Conservation (phyloP, 23 tunicate species). For the Trididemnum nubilum region DNA sequence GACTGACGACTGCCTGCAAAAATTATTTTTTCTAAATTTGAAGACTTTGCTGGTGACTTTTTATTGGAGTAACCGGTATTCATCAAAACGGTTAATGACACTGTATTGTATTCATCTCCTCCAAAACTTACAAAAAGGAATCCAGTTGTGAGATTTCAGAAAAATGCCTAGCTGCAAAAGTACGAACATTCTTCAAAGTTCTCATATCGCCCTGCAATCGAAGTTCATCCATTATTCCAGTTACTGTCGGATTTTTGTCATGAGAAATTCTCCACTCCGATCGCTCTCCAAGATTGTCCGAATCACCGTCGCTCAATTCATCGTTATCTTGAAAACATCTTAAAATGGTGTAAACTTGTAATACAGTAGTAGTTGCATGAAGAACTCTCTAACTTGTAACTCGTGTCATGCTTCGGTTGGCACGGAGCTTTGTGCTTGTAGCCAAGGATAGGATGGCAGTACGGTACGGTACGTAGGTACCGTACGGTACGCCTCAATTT, state of each 20-base stretch:
- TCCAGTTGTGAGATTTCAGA: constrained; percentile 25
- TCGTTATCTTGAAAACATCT: no score
- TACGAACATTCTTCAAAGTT: constrained; percentile 43
- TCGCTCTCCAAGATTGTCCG: constrained; percentile 19
- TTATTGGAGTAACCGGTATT: background rate
- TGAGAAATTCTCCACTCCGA: constrained; percentile 1
- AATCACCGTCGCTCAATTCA: constrained; percentile 9
- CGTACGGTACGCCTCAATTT: no score
- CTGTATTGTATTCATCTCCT: background rate
- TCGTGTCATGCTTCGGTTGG: no score
- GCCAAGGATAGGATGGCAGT: no score
- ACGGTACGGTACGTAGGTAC: no score
- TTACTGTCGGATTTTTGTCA: constrained; percentile 50
- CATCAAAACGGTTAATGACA: background rate
- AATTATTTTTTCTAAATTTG: background rate
- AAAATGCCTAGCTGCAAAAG: constrained; percentile 78
- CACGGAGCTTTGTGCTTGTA: no score
- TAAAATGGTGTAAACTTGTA: no score
- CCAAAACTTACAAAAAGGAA: constrained; percentile 67
- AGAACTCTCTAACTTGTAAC: no score
- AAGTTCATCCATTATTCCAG: constrained; percentile 84
- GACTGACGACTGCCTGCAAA: constrained; percentile 60
- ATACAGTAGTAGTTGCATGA: no score
- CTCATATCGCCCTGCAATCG: constrained; percentile 78
- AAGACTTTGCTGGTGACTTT: background rate